Conservation (phyloP, 2,888 invertebrate genomes). For the Sarcophaga subvicina region DNA sequence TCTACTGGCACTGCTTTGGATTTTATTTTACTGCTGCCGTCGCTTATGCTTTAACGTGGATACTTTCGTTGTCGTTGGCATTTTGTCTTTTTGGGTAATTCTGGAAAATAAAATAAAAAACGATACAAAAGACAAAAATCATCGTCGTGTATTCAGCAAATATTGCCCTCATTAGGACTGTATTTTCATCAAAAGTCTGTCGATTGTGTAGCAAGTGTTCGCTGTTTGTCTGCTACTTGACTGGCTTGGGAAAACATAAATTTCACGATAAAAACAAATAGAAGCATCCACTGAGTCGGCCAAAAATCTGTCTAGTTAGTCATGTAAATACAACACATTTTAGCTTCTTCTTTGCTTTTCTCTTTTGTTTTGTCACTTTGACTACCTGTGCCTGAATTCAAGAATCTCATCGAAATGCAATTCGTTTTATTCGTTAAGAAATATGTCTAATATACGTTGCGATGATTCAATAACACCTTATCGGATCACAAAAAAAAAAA, state of each 20-base stretch:
- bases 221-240: constrained; percentile 16
- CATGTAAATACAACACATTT: constrained; percentile 1
- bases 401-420: constrained; percentile 29
- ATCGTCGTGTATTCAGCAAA: constrained; percentile 60
- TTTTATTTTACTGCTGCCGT: constrained; percentile 2
- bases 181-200: constrained; percentile 51
- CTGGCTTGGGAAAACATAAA: constrained; percentile 60
- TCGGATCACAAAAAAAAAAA: constrained; percentile 39
- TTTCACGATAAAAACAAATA: constrained; percentile 48
- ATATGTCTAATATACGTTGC: constrained; percentile 69
- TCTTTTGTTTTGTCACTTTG: constrained; percentile 21
- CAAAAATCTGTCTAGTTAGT: constrained; percentile 7
- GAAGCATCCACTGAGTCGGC: background rate
- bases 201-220: constrained; percentile 46
- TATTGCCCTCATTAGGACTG: constrained; percentile 51
- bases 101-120: background rate
- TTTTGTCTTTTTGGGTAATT: background rate
- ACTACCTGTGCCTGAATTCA: constrained; percentile 52
- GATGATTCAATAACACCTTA: constrained; percentile 69
- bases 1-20: constrained; percentile 34
- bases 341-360: constrained; percentile 19
- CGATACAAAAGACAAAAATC: constrained; percentile 56
- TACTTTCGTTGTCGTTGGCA: background rate
- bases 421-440: constrained; percentile 61
- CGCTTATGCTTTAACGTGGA: constrained; percentile 8